Evolutionary conservation across 2,888 invertebrate species (phyloP).

Genomic region (Myopa tessellatipennis): DNA sequence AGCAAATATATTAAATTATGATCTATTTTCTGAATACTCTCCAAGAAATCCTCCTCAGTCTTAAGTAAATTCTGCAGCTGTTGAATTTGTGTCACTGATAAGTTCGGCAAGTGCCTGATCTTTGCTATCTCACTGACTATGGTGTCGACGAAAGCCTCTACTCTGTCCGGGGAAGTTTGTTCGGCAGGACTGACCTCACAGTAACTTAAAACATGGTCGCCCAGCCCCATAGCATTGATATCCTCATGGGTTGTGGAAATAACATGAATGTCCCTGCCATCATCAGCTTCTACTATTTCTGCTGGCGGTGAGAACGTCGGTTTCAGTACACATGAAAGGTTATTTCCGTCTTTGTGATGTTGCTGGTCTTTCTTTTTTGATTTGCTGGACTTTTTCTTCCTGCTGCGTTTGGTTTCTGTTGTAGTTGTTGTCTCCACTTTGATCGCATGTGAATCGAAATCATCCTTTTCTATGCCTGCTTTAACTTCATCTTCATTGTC

Average conservation of each 20-base stretch:
- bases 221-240: background rate
- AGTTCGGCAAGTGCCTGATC: conserved; percentile 58
- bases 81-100: conserved; percentile 55
- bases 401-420: conserved; percentile 48
- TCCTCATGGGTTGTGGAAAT: background rate
- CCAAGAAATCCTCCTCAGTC: conserved; percentile 61
- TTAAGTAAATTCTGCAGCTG: conserved; percentile 58
- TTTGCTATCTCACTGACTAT: conserved; percentile 63
- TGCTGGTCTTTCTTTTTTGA: conserved; percentile 63
- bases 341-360: conserved; percentile 65
- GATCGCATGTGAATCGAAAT: background rate
- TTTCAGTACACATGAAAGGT: conserved; percentile 65
- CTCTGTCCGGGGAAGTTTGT: conserved; percentile 15
- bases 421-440: background rate
- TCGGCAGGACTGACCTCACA: background rate
- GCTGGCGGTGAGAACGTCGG: conserved; percentile 55
- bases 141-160: conserved; percentile 41
- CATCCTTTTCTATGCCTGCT: background rate
- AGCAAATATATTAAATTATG: conserved; percentile 62
- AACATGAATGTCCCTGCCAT: too few species aligned
- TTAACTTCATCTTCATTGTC: conserved; percentile 76
- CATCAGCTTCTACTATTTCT: background rate
- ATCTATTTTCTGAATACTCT: conserved; percentile 64
- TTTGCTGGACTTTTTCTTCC: conserved; percentile 49
- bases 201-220: conserved; percentile 26